Evolutionary conservation across 2,113 vertebrate genomes (phyloP).

Genomic region (Gracilinanus agilis): DNA sequence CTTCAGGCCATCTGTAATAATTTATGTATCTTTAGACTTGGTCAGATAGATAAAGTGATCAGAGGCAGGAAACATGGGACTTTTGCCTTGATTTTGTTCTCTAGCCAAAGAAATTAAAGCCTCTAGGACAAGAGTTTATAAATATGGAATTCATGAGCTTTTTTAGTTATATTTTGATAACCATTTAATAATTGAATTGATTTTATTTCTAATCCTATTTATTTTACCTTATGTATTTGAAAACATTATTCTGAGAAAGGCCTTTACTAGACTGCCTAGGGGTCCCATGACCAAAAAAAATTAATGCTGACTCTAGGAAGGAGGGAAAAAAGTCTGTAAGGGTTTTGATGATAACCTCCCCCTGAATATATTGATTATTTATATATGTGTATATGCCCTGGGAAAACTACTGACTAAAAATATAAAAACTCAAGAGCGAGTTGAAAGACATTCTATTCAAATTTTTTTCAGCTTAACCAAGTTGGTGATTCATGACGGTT

Average conservation of each 20-base stretch:
- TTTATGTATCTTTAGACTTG: background rate
- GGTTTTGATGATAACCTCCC: background rate
- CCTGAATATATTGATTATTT: background rate
- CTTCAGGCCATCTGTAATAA: background rate
- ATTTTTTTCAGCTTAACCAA: background rate
- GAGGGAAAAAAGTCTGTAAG: background rate
- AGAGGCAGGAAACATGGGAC: background rate
- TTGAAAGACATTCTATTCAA: background rate
- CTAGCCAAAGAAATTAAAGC: background rate
- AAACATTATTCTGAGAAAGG: background rate
- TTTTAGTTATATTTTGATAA: background rate
- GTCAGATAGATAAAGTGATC: background rate
- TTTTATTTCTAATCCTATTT: background rate
- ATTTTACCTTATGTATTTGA: background rate
- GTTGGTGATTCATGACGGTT: too few relatives aligned
- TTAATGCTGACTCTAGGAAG: background rate
- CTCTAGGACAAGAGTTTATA: background rate
- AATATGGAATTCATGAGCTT: background rate
- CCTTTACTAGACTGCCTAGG: background rate
- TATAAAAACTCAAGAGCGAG: background rate
- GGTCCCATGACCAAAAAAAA: background rate
- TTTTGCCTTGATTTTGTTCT: background rate
- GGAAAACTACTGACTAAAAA: background rate
- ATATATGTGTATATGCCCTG: background rate
- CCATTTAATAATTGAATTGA: background rate